A percentile compares a stretch with the other conserved stretches of the same genome.
phyloP scores from a whole-genome alignment of 1,140 invertebrate species.

The Subanguina moxae region DNA sequence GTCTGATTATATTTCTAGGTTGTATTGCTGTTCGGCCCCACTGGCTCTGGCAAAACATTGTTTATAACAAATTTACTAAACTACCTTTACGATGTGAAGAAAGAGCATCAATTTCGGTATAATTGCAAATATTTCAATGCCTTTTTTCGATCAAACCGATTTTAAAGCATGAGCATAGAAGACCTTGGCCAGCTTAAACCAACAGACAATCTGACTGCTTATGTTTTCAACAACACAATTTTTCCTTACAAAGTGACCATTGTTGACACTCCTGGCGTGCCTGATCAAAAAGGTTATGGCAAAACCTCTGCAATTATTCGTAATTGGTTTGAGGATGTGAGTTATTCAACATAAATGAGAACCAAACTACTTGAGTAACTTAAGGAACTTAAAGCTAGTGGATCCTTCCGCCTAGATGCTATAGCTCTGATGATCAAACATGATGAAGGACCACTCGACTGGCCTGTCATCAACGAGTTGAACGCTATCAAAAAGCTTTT shows the following conservation, averaged over 20 bases:
- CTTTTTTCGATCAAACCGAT: not conserved
- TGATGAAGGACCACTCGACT: slow-evolving; percentile 18
- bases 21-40: slow-evolving; percentile 22
- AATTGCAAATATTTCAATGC: slow-evolving; percentile 5
- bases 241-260: slow-evolving; percentile 23
- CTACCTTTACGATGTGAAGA: slow-evolving; percentile 33
- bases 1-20: slow-evolving; percentile 12
- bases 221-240: slow-evolving; percentile 32
- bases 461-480: slow-evolving; percentile 16
- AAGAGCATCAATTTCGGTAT: slow-evolving; percentile 32
- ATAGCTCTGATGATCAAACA: slow-evolving; percentile 11
- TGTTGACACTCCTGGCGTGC: slow-evolving; percentile 31
- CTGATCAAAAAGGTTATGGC: slow-evolving; percentile 15
- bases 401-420: slow-evolving; percentile 16
- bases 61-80: slow-evolving; percentile 28
- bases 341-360: too few species aligned
- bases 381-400: slow-evolving; percentile 10
- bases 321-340: slow-evolving; percentile 19
- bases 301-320: slow-evolving; percentile 20
- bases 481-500: slow-evolving; percentile 14
- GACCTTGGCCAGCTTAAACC: slow-evolving; percentile 1
- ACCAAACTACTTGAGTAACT: not conserved
- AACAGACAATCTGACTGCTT: slow-evolving; percentile 16
- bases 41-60: slow-evolving; percentile 26
- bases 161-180: slow-evolving; percentile 28